Conservation (phyloP, 2,888 invertebrate species). For the Rhingia campestris region DNA sequence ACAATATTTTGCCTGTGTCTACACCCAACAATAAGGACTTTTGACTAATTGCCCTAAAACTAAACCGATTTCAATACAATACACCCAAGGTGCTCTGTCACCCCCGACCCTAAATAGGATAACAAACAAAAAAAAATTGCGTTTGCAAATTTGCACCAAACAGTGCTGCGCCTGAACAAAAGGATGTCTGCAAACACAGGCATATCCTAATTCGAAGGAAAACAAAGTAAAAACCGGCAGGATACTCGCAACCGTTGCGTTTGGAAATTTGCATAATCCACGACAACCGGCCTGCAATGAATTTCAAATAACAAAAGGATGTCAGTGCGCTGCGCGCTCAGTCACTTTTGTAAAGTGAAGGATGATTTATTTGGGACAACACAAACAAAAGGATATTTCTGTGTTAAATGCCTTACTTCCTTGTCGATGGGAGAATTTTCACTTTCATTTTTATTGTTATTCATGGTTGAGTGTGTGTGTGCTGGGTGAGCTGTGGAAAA, state of each 20-base stretch:
- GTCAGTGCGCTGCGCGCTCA: background rate
- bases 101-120: background rate
- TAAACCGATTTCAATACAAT: conserved; percentile 26
- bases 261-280: conserved; percentile 64
- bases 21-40: conserved; percentile 5
- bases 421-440: conserved; percentile 43
- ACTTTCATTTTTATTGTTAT: conserved; percentile 39
- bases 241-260: background rate
- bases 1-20: conserved; percentile 23
- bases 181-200: conserved; percentile 37
- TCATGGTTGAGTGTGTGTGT: too few relatives aligned
- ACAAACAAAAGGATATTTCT: conserved; percentile 48
- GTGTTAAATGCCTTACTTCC: conserved; percentile 27
- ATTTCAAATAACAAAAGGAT: conserved; percentile 35
- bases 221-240: background rate
- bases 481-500: conserved; percentile 22
- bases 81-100: background rate
- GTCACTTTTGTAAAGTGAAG: conserved; percentile 19
- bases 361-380: conserved; percentile 42
- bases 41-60: conserved; percentile 14
- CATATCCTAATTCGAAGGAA: background rate
- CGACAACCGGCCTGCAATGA: conserved; percentile 18
- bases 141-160: conserved; percentile 45
- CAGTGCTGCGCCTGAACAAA: conserved; percentile 6
- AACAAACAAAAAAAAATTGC: conserved; percentile 5